Percentiles rank a stretch among this genome's conserved stretches.
Conservation (phyloP, 2,797 vertebrate genomes). For the Muraenolepis orangiensis region DNA sequence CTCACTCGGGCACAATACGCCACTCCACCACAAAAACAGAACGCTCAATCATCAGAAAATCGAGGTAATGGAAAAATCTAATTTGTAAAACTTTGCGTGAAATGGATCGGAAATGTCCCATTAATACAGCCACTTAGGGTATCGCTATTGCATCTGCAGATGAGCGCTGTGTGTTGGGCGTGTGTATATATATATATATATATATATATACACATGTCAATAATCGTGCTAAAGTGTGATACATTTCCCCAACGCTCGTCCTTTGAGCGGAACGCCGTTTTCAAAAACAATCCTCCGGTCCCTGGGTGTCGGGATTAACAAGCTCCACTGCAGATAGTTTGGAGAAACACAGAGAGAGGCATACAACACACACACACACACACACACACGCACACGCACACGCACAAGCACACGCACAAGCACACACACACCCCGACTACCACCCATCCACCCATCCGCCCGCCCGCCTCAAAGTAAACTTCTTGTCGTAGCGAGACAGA, state of each 20-base stretch:
- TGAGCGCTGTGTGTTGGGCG: conserved; percentile 1
- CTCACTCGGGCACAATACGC: background rate
- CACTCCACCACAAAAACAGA: background rate
- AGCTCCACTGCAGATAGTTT: background rate
- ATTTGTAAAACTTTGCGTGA: conserved; percentile 13
- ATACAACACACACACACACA: background rate
- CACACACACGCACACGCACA: no score
- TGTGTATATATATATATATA: no score
- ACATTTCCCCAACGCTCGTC: conserved; percentile 21
- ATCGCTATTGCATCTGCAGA: conserved; percentile 32
- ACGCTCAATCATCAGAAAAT: conserved; percentile 16
- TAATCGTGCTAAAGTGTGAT: conserved; percentile 19
- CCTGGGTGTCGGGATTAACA: background rate
- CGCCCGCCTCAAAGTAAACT: conserved; percentile 31
- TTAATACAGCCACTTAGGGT: conserved; percentile 37
- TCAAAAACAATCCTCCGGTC: conserved; percentile 10
- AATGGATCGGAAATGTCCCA: conserved; percentile 25
- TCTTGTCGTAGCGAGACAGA: conserved; percentile 44
- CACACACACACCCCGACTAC: no score
- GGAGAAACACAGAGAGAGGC: background rate
- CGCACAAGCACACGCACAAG: no score
- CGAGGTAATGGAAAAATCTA: conserved; percentile 11
- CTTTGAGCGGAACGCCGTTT: conserved; percentile 24
- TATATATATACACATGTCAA: no score
- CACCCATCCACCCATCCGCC: background rate